A percentile compares a stretch with the other conserved stretches of the same genome.
These are phyloP conservation scores for Urocolius indicus DNA, from an alignment of 2,113 vertebrate genomes.

Conservation along the genomic window DNA sequence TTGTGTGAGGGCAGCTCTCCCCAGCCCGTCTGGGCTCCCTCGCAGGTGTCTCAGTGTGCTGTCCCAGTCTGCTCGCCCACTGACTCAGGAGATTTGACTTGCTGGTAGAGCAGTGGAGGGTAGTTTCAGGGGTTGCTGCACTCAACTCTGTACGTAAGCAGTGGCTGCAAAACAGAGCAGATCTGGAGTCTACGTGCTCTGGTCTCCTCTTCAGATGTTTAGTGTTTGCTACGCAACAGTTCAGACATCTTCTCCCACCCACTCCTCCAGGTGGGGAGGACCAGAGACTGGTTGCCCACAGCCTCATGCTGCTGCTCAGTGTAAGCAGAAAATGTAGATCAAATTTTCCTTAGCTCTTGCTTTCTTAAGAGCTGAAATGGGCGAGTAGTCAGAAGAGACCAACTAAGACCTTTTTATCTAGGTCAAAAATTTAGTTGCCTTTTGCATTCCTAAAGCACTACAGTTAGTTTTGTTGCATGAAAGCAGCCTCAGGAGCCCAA, in stretches of 20 bases:
- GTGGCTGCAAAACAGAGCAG: not conserved
- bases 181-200: not conserved
- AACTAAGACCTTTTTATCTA: not conserved
- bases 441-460: not conserved
- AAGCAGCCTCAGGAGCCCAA: not conserved
- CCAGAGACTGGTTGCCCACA: rapidly evolving
- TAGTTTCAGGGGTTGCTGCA: slow-evolving; percentile 13
- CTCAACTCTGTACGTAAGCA: rapidly evolving
- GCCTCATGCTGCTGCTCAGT: not conserved
- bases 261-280: not conserved
- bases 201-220: not conserved
- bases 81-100: not conserved
- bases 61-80: not conserved
- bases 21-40: rapidly evolving
- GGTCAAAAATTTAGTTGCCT: not conserved
- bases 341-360: not conserved
- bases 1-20: rapidly evolving
- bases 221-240: not conserved
- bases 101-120: slow-evolving; percentile 21
- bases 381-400: not conserved
- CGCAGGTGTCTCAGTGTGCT: not conserved
- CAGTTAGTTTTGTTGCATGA: not conserved
- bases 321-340: not conserved
- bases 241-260: not conserved
- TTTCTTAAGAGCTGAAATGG: not conserved